A percentile compares a stretch with the other conserved stretches of the same genome.
These are phyloP conservation scores for Sylvia borin DNA, from an alignment of 2,797 vertebrate genomes.

Conservation along the genomic window DNA sequence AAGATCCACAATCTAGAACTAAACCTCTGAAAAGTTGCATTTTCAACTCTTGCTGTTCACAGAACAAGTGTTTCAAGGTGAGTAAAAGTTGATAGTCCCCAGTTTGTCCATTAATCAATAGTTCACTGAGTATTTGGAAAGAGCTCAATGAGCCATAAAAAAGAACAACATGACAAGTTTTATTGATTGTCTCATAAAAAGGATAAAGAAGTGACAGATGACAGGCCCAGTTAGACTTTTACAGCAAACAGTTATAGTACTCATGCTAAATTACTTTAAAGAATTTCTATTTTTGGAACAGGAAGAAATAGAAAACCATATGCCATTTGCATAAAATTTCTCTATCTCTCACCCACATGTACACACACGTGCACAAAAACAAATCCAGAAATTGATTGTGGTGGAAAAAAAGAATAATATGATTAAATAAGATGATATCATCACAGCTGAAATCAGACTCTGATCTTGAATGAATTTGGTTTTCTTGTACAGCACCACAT, in stretches of 20 bases:
- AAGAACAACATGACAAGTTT: slow-evolving; percentile 38
- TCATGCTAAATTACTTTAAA: neutral
- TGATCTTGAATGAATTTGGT: neutral
- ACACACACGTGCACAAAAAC: neutral
- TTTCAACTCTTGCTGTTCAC: neutral
- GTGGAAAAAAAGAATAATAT: neutral
- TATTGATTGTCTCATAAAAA: slow-evolving; percentile 50
- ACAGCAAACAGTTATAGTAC: neutral
- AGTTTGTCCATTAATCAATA: slow-evolving; percentile 41
- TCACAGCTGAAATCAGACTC: neutral
- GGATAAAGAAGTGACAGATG: slow-evolving; percentile 29
- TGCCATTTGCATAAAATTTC: neutral
- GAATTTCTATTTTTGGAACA: slow-evolving; percentile 21
- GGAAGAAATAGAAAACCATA: neutral
- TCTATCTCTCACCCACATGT: neutral
- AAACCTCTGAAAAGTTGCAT: neutral
- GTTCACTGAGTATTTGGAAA: slow-evolving; percentile 32
- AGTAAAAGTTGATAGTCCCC: slow-evolving; percentile 27
- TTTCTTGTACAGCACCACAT: neutral
- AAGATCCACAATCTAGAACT: neutral
- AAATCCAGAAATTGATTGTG: neutral
- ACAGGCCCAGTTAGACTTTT: neutral
- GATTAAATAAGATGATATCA: neutral
- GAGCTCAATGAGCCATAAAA: slow-evolving; percentile 30
- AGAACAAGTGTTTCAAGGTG: neutral